Base-by-base conservation (phyloP, 1,140 invertebrate genomes). In the Conus betulinus region DNA sequence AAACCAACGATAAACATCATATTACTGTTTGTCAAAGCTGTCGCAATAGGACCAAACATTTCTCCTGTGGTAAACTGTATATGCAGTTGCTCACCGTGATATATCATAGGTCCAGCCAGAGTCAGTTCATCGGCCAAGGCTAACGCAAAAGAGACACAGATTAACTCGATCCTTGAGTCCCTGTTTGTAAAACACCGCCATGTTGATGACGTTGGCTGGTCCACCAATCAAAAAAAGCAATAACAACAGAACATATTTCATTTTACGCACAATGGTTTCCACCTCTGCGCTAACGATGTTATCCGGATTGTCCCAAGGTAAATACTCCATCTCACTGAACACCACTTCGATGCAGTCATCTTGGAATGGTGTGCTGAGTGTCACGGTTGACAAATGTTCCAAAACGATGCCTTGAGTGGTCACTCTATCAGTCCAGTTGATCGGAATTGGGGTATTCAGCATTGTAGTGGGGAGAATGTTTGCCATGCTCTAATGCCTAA, bases 81-180 rank as follows among this genome's bases (percentile, higher is more conserved):
- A 74, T 8, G 13, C 11, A 74, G 7, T 20, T 74, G 67, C 20
- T 74, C 67, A 7, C 67, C 67, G 20, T 74, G n/a, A 25, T 17
- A 23, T 7, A 74, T 7, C 11, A 23, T 0, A 1, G n/a, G 20
- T 74, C 20, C 7, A 74, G 2, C 67, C 13, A 74, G 67, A n/a
- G n/a, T 39, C 17, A 74, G 67, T 25, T 23, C 67, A 20, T 84
- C 52, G 5, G 57, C 82, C 15, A 84, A 13, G 1, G 82, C 8
- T 20, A 84, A 52, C 15, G 82, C 82, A 55, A 84, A n/a, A 84
- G 5, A 84, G 82, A 84, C 82, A 84, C 23, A 84, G 52, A 25
- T 7, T 60, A 13, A 84, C 8, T 20, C 82, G 82, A 20, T 84
- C 82, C 13, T 84, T 84, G 5, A 84, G 82, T 23, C 82, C 82